These are phyloP conservation scores for Camponotus floridanus DNA, from an alignment of 1,140 invertebrate species.

Conservation along the genomic window DNA sequence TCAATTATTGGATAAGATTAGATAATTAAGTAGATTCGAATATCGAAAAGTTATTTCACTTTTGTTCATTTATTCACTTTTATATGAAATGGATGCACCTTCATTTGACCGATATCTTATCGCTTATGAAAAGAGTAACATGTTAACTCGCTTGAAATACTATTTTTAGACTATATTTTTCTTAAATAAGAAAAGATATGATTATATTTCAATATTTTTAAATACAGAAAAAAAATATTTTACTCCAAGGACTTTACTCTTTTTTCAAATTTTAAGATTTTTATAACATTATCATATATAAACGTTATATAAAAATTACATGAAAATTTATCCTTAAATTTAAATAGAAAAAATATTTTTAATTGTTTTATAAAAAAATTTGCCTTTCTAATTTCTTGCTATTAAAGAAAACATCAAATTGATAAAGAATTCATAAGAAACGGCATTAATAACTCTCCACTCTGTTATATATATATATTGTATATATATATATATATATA, in stretches of 20 bases:
- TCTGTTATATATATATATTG: too few relatives aligned
- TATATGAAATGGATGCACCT: not conserved
- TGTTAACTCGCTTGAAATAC: not conserved
- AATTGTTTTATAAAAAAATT: not conserved
- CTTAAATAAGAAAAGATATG: not conserved
- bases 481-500: too few relatives aligned
- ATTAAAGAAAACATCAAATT: not conserved
- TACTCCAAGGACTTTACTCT: not conserved
- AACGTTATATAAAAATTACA: not conserved
- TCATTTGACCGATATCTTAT: conserved; percentile 25
- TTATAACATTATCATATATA: conserved; percentile 9
- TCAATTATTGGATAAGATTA: not conserved
- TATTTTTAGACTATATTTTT: not conserved
- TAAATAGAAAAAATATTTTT: not conserved
- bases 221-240: not conserved
- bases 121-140: not conserved
- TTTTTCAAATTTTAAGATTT: conserved; percentile 1
- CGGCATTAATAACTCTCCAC: not conserved
- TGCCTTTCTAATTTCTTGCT: not conserved
- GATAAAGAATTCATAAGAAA: not conserved
- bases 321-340: not conserved
- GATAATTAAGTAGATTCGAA: not conserved
- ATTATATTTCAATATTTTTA: not conserved
- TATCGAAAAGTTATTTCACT: not conserved
- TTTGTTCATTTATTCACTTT: not conserved